Conservation (phyloP, 2,797 vertebrate species). For the Notolabrus celidotus region DNA sequence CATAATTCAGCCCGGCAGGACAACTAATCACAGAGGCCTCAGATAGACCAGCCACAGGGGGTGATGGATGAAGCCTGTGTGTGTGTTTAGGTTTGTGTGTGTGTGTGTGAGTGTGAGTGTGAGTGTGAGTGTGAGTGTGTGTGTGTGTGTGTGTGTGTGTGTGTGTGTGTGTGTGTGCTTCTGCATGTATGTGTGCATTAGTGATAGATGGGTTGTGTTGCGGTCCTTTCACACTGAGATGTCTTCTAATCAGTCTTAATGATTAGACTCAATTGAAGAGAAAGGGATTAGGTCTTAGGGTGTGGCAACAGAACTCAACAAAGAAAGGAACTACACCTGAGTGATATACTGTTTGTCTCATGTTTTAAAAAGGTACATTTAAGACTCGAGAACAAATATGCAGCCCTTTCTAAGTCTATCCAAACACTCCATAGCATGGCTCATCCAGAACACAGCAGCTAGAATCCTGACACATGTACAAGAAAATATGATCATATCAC, state of each 20-base stretch:
- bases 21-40: conserved; percentile 87
- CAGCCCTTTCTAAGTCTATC: too few relatives aligned
- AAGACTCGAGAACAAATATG: conserved; percentile 21
- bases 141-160: conserved; percentile 12
- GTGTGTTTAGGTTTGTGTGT: conserved; percentile 40
- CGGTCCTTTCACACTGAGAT: conserved; percentile 83
- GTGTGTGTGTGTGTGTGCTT: conserved; percentile 28
- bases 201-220: conserved; percentile 81
- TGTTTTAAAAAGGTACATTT: conserved; percentile 28
- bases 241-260: conserved; percentile 87
- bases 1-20: conserved; percentile 89
- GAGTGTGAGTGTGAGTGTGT: conserved; percentile 32
- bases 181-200: conserved; percentile 29
- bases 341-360: conserved; percentile 29
- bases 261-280: conserved; percentile 82
- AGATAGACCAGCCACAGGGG: conserved; percentile 86
- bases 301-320: conserved; percentile 40
- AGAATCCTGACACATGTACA: too few relatives aligned
- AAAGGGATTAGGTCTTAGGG: conserved; percentile 58
- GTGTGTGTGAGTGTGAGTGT: conserved; percentile 24
- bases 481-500: too few relatives aligned
- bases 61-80: conserved; percentile 80
- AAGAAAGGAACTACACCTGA: conserved; percentile 42
- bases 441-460: too few relatives aligned
- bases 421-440: too few relatives aligned